Conservation (phyloP, 2,797 vertebrate species). For the Chrosomus eos region DNA sequence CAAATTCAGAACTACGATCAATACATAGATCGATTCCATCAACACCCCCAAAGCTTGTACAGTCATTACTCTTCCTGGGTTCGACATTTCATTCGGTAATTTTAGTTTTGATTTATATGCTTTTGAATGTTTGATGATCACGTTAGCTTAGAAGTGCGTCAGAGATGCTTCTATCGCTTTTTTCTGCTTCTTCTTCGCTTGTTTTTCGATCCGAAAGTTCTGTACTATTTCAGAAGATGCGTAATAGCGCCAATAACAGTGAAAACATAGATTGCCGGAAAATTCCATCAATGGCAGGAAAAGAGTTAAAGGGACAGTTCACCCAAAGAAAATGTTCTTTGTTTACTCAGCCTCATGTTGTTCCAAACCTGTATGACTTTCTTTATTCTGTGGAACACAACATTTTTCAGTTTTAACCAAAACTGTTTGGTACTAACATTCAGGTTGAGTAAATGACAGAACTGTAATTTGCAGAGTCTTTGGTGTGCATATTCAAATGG, state of each 20-base stretch:
- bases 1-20: neutral
- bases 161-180: neutral
- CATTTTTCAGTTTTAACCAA: neutral
- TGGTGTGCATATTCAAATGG: slow-evolving; percentile 49
- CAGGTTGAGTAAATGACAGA: neutral
- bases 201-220: neutral
- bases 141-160: neutral
- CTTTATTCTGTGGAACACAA: neutral
- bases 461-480: neutral
- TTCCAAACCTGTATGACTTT: neutral
- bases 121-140: neutral
- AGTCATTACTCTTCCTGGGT: neutral
- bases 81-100: neutral
- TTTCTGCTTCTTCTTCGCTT: neutral
- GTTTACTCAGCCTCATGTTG: neutral
- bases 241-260: neutral
- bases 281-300: neutral
- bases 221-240: neutral
- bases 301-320: neutral
- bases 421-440: neutral
- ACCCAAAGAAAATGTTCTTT: too few relatives aligned
- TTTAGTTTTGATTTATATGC: neutral
- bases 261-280: neutral
- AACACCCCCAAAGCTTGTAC: neutral
- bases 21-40: neutral